Evolutionary conservation across 2,888 invertebrate genomes (phyloP).

Genomic region (Tyria jacobaeae): DNA sequence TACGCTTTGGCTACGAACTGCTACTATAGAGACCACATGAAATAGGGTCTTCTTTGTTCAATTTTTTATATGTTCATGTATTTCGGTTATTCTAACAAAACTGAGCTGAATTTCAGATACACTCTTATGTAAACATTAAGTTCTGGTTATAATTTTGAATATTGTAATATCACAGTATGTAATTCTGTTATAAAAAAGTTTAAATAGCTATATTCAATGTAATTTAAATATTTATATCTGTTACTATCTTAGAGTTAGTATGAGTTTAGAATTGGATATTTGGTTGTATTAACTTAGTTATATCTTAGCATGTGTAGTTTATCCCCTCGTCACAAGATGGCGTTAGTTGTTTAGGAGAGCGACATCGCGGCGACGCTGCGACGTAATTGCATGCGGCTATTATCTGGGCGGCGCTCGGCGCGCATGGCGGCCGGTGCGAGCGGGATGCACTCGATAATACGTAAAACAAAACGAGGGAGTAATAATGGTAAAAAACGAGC

Average conservation of each 20-base stretch:
- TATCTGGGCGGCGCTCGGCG: constrained; percentile 85
- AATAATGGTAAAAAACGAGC: constrained; percentile 87
- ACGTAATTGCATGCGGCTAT: constrained; percentile 84
- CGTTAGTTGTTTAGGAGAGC: constrained; percentile 62
- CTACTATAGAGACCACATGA: constrained; percentile 28
- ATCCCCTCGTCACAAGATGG: constrained; percentile 78
- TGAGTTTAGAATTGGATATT: background rate
- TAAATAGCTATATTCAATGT: background rate
- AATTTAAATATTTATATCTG: too few relatives aligned
- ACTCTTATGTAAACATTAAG: background rate
- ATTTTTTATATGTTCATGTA: background rate
- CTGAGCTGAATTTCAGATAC: background rate
- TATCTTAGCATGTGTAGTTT: constrained; percentile 29
- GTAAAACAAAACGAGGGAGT: constrained; percentile 87
- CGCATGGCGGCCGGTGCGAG: constrained; percentile 86
- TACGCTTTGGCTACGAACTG: constrained; percentile 40
- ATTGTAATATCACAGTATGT: background rate
- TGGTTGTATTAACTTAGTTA: background rate
- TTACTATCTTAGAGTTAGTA: too few relatives aligned
- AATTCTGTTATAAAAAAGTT: background rate
- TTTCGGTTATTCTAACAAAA: background rate
- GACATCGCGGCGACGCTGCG: constrained; percentile 46
- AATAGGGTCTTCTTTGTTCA: background rate
- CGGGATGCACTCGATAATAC: constrained; percentile 87
- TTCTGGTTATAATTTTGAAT: background rate